Evolutionary conservation across 2,113 vertebrate species (phyloP).

Genomic region (Silurus asotus): DNA sequence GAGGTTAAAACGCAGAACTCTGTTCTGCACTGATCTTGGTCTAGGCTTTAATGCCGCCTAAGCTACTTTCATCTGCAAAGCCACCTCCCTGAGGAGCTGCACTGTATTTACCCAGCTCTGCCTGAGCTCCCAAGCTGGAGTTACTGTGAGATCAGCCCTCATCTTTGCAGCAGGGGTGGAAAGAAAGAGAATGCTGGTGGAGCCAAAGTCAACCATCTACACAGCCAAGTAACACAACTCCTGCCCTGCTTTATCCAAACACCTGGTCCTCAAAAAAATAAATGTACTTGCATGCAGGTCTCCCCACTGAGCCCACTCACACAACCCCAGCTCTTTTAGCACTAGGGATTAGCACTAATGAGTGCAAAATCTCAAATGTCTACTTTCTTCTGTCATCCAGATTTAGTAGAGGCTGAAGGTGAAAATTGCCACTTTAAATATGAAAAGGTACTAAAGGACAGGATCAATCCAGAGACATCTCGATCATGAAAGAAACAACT

Average conservation of each 20-base stretch:
- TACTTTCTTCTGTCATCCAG: slow-evolving; percentile 19
- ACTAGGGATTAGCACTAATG: slow-evolving; percentile 47
- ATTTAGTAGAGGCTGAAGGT: slow-evolving; percentile 22
- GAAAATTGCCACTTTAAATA: slow-evolving; percentile 30
- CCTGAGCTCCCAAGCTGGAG: slow-evolving; percentile 38
- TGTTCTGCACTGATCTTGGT: slow-evolving; percentile 36
- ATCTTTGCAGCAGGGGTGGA: slow-evolving; percentile 50
- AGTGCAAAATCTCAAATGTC: slow-evolving; percentile 48
- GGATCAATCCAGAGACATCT: not conserved
- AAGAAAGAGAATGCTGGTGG: slow-evolving; percentile 46
- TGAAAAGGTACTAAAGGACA: not conserved
- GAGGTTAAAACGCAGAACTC: slow-evolving; percentile 5
- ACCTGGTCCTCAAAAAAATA: slow-evolving; percentile 57
- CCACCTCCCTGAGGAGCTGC: slow-evolving; percentile 35
- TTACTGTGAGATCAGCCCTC: slow-evolving; percentile 51
- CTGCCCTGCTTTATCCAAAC: slow-evolving; percentile 56
- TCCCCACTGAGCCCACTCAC: slow-evolving; percentile 46
- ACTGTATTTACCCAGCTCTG: slow-evolving; percentile 55
- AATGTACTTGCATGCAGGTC: slow-evolving; percentile 46
- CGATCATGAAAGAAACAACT: not conserved
- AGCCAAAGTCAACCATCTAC: slow-evolving; percentile 67
- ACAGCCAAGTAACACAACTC: slow-evolving; percentile 61
- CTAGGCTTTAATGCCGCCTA: slow-evolving; percentile 12
- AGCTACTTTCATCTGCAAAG: slow-evolving; percentile 44
- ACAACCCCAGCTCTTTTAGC: slow-evolving; percentile 30